Evolutionary conservation across 64 coral and sea anemone genomes (phyloP).

Genomic region (Dendrophyllia cribrosa): DNA sequence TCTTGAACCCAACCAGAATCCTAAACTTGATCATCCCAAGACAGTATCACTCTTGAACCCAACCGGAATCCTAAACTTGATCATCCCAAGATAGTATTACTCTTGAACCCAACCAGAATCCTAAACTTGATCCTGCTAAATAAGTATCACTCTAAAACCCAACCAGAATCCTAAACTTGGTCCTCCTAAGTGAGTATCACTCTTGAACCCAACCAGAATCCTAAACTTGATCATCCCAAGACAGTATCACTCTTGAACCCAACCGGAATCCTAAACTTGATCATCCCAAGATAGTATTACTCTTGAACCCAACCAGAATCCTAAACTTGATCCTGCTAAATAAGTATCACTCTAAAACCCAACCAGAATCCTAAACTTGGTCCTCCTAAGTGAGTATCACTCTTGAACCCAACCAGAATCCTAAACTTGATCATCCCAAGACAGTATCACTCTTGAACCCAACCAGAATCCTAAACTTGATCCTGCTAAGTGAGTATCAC

Average conservation of each 20-base stretch:
- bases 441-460: slow-evolving; percentile 49
- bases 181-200: slow-evolving; percentile 43
- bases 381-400: too few relatives aligned
- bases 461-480: slow-evolving; percentile 88
- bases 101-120: slow-evolving; percentile 82
- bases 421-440: too few relatives aligned
- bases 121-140: slow-evolving; percentile 86
- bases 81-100: slow-evolving; percentile 74
- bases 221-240: too few relatives aligned
- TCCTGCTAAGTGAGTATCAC: slow-evolving; percentile 80
- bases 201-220: background rate
- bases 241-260: slow-evolving; percentile 46
- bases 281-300: slow-evolving; percentile 73
- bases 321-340: slow-evolving; percentile 74
- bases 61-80: slow-evolving; percentile 85
- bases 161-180: slow-evolving; percentile 72
- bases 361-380: too few relatives aligned
- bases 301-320: slow-evolving; percentile 84
- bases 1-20: slow-evolving; percentile 86
- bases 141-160: background rate
- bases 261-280: slow-evolving; percentile 86
- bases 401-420: too few relatives aligned
- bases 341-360: too few relatives aligned
- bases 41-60: slow-evolving; percentile 53
- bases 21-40: slow-evolving; percentile 85